Percentiles rank a stretch among this genome's conserved stretches.
Conservation (phyloP, 2,113 vertebrate species). For the Lepus timidus region DNA sequence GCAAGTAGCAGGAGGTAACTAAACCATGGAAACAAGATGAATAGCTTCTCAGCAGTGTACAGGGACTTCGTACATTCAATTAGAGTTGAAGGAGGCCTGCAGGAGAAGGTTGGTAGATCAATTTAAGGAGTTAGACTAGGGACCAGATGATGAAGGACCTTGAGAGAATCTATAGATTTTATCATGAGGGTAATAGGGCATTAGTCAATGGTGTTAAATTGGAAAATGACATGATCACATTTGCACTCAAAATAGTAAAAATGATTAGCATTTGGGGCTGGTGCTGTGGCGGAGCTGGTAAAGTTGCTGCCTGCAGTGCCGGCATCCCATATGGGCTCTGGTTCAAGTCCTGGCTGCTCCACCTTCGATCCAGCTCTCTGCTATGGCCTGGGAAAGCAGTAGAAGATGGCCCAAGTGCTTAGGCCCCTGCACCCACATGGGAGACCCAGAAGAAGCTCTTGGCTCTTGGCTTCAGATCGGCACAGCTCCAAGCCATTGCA, state of each 20-base stretch:
- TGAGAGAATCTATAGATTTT: neutral
- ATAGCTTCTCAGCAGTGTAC: neutral
- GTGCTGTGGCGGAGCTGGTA: too few relatives aligned
- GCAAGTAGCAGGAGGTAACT: neutral
- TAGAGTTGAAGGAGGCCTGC: neutral
- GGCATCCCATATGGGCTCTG: too few relatives aligned
- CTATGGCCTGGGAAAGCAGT: too few relatives aligned
- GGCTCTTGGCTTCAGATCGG: too few relatives aligned
- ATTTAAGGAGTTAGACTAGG: neutral
- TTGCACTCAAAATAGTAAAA: slow-evolving; percentile 43
- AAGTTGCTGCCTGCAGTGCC: too few relatives aligned
- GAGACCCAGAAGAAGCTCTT: too few relatives aligned
- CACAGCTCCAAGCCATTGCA: too few relatives aligned
- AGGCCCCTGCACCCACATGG: too few relatives aligned
- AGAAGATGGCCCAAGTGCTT: too few relatives aligned
- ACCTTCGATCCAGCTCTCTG: too few relatives aligned
- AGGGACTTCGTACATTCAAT: neutral
- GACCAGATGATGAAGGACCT: neutral
- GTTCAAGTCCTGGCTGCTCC: too few relatives aligned
- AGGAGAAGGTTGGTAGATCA: neutral
- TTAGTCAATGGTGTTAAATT: neutral
- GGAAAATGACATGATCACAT: neutral
- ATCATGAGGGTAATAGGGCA: neutral
- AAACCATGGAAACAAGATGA: neutral
- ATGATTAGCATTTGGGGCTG: neutral